Percentiles rank a stretch among this genome's conserved stretches.
These are phyloP conservation scores for Camponotus floridanus DNA, from an alignment of 1,140 invertebrate genomes.

Conservation along the genomic window DNA sequence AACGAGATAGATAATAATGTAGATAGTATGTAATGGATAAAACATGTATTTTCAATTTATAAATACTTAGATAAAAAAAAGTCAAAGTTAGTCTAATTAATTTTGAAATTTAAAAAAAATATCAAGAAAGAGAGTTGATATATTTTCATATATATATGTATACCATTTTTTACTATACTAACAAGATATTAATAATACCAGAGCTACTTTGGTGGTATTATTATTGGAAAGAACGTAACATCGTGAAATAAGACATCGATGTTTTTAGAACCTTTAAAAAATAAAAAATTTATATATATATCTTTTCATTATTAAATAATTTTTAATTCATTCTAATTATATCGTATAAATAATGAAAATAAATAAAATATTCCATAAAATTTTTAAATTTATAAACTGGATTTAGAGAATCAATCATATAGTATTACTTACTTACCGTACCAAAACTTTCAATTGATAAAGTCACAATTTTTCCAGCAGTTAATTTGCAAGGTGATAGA, in stretches of 20 bases:
- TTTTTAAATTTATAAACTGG: background rate
- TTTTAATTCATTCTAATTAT: background rate
- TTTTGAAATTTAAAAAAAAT: background rate
- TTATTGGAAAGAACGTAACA: conserved; percentile 41
- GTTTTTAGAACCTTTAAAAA: conserved; percentile 48
- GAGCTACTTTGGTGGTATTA: background rate
- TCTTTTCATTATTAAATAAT: background rate
- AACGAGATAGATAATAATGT: background rate
- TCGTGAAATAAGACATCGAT: conserved; percentile 42
- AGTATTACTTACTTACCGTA: conserved; percentile 18
- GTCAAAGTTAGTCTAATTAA: background rate
- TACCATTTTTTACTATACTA: conserved; percentile 9
- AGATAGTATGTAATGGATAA: background rate
- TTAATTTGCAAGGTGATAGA: conserved; percentile 22
- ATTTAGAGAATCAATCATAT: background rate
- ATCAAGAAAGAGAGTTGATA: background rate
- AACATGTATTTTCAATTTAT: background rate
- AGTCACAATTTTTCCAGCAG: conserved; percentile 27
- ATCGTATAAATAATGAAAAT: conserved; percentile 9
- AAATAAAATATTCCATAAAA: background rate
- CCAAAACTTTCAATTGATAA: conserved; percentile 39
- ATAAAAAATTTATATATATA: background rate
- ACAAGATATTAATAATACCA: conserved; percentile 1
- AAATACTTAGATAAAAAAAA: background rate
- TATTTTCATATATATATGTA: too few relatives aligned